Evolutionary conservation across 2,797 vertebrate genomes (phyloP), one percentile per base, ranked within the genome.

Genomic region (Hyperoplus immaculatus): DNA sequence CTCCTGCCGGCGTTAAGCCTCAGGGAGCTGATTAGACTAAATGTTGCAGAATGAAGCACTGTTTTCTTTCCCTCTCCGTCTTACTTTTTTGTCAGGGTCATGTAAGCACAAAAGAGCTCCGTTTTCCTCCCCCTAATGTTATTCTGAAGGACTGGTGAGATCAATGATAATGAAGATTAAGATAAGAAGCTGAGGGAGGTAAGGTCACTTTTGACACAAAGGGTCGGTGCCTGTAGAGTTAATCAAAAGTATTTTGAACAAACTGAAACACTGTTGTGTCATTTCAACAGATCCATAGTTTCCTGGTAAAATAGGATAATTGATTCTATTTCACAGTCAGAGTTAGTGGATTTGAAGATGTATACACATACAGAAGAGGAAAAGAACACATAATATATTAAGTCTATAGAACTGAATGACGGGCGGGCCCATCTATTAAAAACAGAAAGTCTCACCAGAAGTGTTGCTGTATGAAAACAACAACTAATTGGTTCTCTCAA

Each of bases 11-110:
- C 64, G 41, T 78, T 70, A 77, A 92, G 78, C 89, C 87, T 88
- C 85, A 76, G 89, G 85, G 82, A 93, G 86, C 91, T 92, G 92
- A 94, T 94, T 92, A 90, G 89, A 88, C 89, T 90, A 92, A 94
- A 91, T 91, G 90, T 83, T 91, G 88, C 90, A 93, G 87, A 90
- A 90, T 86, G 75, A 80, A 81, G 75, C 74, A 36, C 72, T 86
- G 80, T 88, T 89, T 91, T 81, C 73, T 66, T 70, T 67, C 49
- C 56, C 64, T 67, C 65, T 83, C 72, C 15, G 71, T 82, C 84
- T 82, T 79, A 64, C 72, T 78, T 73, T 73, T 67, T 58, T 60
- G 64, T 67, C 49, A 41, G 66, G 83, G 89, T 89, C 86, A 84
- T 29, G 43, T 76, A 71, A 82, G 74, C 69, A 85, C 77, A 84